Base-by-base conservation (phyloP, 2,888 invertebrate species). In the Orthosia gothica region DNA sequence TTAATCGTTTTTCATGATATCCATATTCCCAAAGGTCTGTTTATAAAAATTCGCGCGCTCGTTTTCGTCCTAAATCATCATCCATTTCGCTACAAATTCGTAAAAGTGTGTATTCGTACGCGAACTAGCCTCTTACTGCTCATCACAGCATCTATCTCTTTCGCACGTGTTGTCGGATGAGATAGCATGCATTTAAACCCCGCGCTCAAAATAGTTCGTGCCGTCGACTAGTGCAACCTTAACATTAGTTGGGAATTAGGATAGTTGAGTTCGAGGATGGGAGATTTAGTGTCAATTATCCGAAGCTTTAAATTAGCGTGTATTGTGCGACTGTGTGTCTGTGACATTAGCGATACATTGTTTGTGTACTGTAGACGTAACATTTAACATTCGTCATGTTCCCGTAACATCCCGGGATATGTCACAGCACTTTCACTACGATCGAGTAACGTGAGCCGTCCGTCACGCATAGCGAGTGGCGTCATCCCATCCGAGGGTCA, bases 401-500 rank as follows among this genome's bases (percentile, higher is more conserved):
- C 73, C 69, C 62, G 69, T 52, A 69, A 47, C 70, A 74, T 82
- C 83, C 83, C 69, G 75, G 71, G 52, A 84, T 84, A 84, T 78
- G 81, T 75, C 81, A 87, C 80, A 74, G 74, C 81, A 91, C 90
- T 90, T 89, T 90, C 91, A 82, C 89, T 85, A 85, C 80, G 81
- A 81, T 77, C 73, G 67, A 88, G 91, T 92, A 92, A 93, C 88
- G 92, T 91, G 91, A 92, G 92, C 90, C 85, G 88, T 89, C 90
- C 92, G 93, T 94, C 92, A 93, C 90, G 88, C 87, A 86, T 84
- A 74, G 88, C 89, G 83, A 86, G 85, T 92, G 91, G 91, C 94
- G 94, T 95, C 94, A 94, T 90, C 84, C 78, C 84, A 82, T 75
- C 80, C 92, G 95, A 95, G 95, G 95, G 94, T 94, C 95, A 94